A percentile compares a stretch with the other conserved stretches of the same genome.
Conservation (phyloP, 2,888 invertebrate genomes). For the Cyrtodaria siliqua region DNA sequence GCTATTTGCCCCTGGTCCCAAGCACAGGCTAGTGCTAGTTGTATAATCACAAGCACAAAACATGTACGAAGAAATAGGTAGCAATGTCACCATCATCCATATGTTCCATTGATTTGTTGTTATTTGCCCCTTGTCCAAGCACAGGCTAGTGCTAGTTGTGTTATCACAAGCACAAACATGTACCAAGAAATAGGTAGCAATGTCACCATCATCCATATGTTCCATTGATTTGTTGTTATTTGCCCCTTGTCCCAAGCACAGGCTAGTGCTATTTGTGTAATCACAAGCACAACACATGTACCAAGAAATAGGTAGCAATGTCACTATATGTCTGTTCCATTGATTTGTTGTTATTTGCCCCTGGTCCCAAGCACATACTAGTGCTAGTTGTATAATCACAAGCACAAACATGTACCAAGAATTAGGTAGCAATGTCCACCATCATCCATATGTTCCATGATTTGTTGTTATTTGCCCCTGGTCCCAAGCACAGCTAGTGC, state of each 20-base stretch:
- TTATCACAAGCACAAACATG: neutral
- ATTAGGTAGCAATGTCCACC: too few relatives aligned
- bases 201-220: too few relatives aligned
- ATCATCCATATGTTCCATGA: too few relatives aligned
- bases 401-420: too few relatives aligned
- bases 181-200: constrained; percentile 2
- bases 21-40: constrained; percentile 12
- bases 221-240: neutral
- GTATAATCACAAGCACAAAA: constrained; percentile 2
- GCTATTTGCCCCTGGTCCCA: constrained; percentile 4
- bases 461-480: constrained; percentile 12
- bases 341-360: too few relatives aligned
- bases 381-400: too few relatives aligned
- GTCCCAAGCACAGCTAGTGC: constrained; percentile 34
- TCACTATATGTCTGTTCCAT: neutral
- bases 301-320: too few relatives aligned
- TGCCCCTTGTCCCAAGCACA: neutral
- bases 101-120: constrained; percentile 3
- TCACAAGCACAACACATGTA: constrained; percentile 2
- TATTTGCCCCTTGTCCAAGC: constrained; percentile 7
- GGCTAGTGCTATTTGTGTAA: neutral
- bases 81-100: neutral
- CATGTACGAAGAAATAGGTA: constrained; percentile 18
- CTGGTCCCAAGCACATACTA: too few relatives aligned
- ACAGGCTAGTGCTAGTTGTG: constrained; percentile 9